Conservation (phyloP, 2,797 vertebrate species). For the Alectoris magna region DNA sequence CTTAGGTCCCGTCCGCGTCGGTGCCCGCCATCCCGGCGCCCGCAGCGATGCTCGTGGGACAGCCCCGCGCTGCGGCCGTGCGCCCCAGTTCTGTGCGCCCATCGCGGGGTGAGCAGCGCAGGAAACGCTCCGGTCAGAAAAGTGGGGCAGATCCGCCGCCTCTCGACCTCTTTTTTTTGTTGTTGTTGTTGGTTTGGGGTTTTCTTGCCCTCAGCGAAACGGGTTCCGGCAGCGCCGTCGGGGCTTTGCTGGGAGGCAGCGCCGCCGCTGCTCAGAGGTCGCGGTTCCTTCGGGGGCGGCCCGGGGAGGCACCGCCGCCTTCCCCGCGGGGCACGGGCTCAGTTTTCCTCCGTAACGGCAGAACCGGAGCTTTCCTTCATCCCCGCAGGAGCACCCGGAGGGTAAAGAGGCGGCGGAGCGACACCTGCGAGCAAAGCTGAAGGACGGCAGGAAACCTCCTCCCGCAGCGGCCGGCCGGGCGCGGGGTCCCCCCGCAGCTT, state of each 20-base stretch:
- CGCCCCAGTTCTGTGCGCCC: background rate
- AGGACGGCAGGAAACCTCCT: background rate
- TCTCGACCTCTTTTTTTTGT: background rate
- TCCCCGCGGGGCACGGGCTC: background rate
- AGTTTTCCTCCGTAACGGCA: background rate
- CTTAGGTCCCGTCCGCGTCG: background rate
- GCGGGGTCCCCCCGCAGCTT: background rate
- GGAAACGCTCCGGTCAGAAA: constrained; percentile 13
- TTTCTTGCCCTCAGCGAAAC: background rate
- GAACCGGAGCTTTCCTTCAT: constrained; percentile 1
- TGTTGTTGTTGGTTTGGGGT: too few relatives aligned
- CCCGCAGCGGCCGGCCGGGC: fast-evolving
- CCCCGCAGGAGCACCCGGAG: background rate
- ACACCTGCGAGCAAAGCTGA: constrained; percentile 40
- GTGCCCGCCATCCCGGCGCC: fast-evolving
- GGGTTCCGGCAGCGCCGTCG: background rate
- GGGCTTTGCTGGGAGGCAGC: background rate
- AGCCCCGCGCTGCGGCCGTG: fast-evolving
- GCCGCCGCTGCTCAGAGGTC: background rate
- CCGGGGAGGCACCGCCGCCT: background rate
- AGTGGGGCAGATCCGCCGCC: background rate
- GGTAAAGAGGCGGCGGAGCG: background rate
- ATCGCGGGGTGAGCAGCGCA: background rate
- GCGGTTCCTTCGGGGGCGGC: background rate
- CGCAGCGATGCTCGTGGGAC: background rate